Percentiles rank a stretch among this genome's conserved stretches.
phyloP scores from a whole-genome alignment of 2,888 invertebrate species.

The Lottia gigantea region DNA sequence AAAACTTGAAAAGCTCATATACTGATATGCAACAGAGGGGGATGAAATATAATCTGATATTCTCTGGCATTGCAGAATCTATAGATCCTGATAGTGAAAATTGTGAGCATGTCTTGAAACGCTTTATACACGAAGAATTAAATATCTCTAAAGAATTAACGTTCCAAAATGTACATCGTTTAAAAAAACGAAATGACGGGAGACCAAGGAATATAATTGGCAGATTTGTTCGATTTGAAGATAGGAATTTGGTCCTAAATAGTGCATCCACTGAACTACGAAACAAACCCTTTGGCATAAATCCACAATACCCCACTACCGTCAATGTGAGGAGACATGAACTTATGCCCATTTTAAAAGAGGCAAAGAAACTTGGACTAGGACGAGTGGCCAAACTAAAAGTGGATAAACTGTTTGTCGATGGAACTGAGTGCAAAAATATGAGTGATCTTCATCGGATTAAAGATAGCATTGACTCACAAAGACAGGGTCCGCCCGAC shows the following conservation, averaged over 20 bases:
- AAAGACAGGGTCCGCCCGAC: too few species aligned
- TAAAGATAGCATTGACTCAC: too few species aligned
- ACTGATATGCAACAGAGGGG: too few species aligned
- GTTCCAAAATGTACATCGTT: neutral
- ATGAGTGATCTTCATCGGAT: too few species aligned
- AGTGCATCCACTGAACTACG: neutral
- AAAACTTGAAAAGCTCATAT: too few species aligned
- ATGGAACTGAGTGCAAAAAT: neutral
- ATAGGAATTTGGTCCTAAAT: neutral
- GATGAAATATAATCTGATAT: too few species aligned
- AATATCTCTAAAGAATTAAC: neutral
- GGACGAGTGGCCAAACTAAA: neutral
- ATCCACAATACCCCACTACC: neutral
- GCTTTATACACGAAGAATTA: neutral
- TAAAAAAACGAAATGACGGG: neutral
- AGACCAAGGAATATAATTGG: conserved; percentile 1
- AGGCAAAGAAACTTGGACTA: neutral
- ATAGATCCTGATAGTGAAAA: too few species aligned
- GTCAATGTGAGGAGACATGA: too few species aligned
- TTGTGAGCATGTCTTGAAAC: too few species aligned
- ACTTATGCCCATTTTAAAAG: too few species aligned
- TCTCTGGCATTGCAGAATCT: too few species aligned
- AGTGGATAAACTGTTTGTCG: neutral
- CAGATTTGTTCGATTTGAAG: neutral
- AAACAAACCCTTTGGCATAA: neutral